Base-by-base conservation (phyloP, 2,888 invertebrate species). In the Cactoblastis cactorum region DNA sequence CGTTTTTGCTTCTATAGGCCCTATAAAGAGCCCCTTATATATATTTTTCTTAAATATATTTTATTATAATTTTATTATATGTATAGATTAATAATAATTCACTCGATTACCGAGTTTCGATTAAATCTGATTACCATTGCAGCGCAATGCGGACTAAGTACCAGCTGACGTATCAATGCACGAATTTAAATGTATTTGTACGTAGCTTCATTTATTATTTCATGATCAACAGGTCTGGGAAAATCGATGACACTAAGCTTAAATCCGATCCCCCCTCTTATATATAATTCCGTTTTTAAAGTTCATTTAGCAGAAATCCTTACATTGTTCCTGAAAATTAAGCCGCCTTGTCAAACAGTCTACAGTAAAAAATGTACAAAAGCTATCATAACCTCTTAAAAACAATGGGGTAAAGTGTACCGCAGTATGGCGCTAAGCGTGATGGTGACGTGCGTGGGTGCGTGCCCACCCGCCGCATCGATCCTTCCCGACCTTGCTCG, bases 401-500 rank as follows among this genome's bases (percentile, higher is more conserved):
- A 47, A 32, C 28, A 28, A 2, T 28, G 4, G 28, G 28, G n/a
- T 28, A 9, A 28, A 5, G 22, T 5, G 15, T 28, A 43, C 43
- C 43, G 43, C 43, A 43, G 14, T 41, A 14, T 28, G 43, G 0
- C 43, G 43, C 28, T 15, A 41, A 41, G 41, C 41, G 24, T 14
- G 22, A 28, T 18, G 33, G 51, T 24, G 46, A 39, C n/a, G 41
- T 45, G 37, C 33, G 47, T 51, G 47, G 47, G 34, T 47, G 41
- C 47, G 34, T 37, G 41, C 28, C 45, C 11, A 28, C 14, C 6
- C 45, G 41, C 32, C n/a, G n/a, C 51, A 52, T 52, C 52, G 52
- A 52, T 52, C 52, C 24, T 14, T 19, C 14, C 14, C 48, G 52
- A 45, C 49, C 48, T 49, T 49, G 37, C 49, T 39, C 12, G 22